Evolutionary conservation across 1,140 invertebrate species (phyloP).

Genomic region (Eubasilissa regina): DNA sequence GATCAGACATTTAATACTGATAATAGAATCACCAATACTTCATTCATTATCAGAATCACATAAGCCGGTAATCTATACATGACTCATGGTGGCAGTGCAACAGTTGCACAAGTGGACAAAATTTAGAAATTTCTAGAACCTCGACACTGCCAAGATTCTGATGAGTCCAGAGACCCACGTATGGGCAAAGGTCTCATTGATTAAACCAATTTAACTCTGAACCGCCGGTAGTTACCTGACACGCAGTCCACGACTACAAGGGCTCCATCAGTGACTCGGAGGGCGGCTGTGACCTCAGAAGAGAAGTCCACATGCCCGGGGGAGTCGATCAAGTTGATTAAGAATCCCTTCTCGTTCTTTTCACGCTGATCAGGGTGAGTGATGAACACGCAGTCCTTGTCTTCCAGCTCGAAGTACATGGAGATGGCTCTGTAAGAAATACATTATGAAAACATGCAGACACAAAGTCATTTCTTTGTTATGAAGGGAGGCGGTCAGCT

Average conservation of each 20-base stretch:
- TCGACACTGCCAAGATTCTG: no score
- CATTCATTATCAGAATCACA: no score
- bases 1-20: no score
- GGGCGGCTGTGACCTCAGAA: constrained; percentile 98
- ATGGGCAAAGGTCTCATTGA: neutral
- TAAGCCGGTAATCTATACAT: no score
- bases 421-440: constrained; percentile 90
- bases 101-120: no score
- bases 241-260: constrained; percentile 99
- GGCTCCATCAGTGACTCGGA: constrained; percentile 99
- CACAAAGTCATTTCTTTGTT: no score
- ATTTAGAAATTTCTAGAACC: no score
- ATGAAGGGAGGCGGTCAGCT: no score
- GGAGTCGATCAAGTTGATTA: constrained; percentile 99
- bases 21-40: no score
- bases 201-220: neutral
- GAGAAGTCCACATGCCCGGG: constrained; percentile 99
- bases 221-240: constrained; percentile 80
- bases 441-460: no score
- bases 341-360: constrained; percentile 94
- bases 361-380: constrained; percentile 90
- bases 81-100: no score
- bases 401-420: constrained; percentile 96
- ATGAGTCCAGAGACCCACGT: no score
- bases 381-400: constrained; percentile 94